Percentiles rank a stretch among this genome's conserved stretches.
Evolutionary conservation across 2,888 invertebrate genomes (phyloP).

Genomic region (Pheosia tremula): DNA sequence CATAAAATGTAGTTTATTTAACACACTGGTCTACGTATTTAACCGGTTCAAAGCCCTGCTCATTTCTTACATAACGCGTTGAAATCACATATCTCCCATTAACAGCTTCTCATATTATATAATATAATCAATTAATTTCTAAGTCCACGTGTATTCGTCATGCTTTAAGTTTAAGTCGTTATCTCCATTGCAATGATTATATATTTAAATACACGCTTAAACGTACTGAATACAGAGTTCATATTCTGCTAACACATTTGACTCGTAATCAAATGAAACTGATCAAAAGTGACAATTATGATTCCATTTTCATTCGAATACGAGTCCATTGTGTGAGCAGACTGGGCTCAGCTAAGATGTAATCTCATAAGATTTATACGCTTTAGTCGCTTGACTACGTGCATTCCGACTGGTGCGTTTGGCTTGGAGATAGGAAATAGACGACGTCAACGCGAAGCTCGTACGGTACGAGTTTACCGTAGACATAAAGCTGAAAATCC

Average conservation of each 20-base stretch:
- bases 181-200: constrained; percentile 23
- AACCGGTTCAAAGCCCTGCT: no score
- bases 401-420: constrained; percentile 82
- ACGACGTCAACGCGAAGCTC: constrained; percentile 25
- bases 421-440: constrained; percentile 23
- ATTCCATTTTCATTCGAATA: no score
- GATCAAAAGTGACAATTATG: no score
- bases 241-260: not conserved
- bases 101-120: constrained; percentile 13
- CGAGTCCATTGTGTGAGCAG: no score
- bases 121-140: constrained; percentile 21
- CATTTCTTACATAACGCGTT: not conserved
- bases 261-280: no score
- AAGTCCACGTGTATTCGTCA: constrained; percentile 24
- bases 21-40: no score
- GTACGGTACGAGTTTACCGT: constrained; percentile 22
- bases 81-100: constrained; percentile 18
- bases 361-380: constrained; percentile 78
- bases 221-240: constrained; percentile 46
- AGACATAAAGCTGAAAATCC: not conserved
- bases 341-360: constrained; percentile 52
- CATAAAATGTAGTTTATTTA: no score
- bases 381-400: constrained; percentile 77
- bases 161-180: constrained; percentile 26
- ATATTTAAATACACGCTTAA: constrained; percentile 40